These are phyloP conservation scores for Hycleus cichorii DNA, from an alignment of 1,140 invertebrate species.

Conservation along the genomic window DNA sequence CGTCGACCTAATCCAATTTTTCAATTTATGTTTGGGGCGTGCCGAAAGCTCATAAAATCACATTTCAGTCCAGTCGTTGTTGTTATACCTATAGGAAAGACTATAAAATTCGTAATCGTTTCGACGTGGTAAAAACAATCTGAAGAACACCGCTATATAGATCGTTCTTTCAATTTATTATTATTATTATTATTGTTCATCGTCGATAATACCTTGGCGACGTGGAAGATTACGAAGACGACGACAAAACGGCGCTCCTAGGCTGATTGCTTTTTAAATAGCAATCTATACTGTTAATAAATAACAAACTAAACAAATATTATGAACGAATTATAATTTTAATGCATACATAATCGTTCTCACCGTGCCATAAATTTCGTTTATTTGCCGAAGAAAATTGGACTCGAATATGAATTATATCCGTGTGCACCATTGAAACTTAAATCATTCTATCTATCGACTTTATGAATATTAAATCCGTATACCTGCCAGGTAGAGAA, in stretches of 20 bases:
- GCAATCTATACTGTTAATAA: slow-evolving; percentile 32
- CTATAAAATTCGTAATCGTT: background rate
- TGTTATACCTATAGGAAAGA: too few species aligned
- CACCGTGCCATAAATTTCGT: slow-evolving; percentile 30
- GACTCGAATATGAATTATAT: slow-evolving; percentile 27
- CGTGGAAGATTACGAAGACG: too few species aligned
- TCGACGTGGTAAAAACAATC: slow-evolving; percentile 5
- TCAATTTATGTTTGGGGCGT: slow-evolving; percentile 29
- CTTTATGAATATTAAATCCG: slow-evolving; percentile 11
- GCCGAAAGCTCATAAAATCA: slow-evolving; percentile 27
- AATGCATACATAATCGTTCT: slow-evolving; percentile 36
- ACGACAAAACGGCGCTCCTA: slow-evolving; percentile 3
- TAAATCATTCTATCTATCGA: slow-evolving; percentile 3
- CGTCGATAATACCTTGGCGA: too few species aligned
- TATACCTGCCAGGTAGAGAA: background rate
- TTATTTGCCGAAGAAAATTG: slow-evolving; percentile 31
- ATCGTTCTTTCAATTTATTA: background rate
- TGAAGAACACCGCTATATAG: background rate
- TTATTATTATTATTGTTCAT: too few species aligned
- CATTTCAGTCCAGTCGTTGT: slow-evolving; percentile 9
- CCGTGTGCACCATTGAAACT: slow-evolving; percentile 3
- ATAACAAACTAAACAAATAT: slow-evolving; percentile 37
- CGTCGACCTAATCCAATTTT: background rate
- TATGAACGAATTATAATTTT: slow-evolving; percentile 38
- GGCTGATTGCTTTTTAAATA: slow-evolving; percentile 31